Evolutionary conservation across 2,888 invertebrate species (phyloP).

Genomic region (Lepas anatifera): DNA sequence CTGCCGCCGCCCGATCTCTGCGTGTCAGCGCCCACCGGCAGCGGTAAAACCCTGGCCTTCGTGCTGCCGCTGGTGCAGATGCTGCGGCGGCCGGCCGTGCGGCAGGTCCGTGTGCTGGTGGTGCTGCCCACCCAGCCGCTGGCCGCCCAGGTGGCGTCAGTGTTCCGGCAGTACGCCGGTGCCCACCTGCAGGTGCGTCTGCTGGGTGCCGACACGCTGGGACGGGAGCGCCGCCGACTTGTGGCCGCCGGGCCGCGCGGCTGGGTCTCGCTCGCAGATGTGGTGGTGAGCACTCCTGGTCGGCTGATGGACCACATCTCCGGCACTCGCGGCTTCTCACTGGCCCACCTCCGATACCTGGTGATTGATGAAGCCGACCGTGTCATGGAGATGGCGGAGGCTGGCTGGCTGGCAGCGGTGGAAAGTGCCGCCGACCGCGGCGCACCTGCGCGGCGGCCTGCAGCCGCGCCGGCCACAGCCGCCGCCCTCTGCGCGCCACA

Average conservation of each 20-base stretch:
- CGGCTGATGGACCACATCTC: constrained; percentile 83
- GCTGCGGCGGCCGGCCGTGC: constrained; percentile 41
- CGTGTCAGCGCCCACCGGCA: constrained; percentile 93
- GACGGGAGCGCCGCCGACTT: background rate
- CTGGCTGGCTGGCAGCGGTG: constrained; percentile 77
- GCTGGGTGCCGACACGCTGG: constrained; percentile 1
- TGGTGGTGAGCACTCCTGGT: constrained; percentile 86
- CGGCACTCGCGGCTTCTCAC: constrained; percentile 61
- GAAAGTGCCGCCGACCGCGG: constrained; percentile 39
- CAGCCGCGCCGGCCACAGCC: background rate
- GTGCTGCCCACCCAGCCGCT: constrained; percentile 86
- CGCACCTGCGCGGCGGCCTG: background rate
- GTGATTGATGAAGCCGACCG: constrained; percentile 97
- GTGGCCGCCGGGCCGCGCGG: constrained; percentile 4
- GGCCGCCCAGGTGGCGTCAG: constrained; percentile 71
- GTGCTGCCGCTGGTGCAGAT: constrained; percentile 80
- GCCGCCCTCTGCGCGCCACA: constrained; percentile 30
- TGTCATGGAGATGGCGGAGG: constrained; percentile 56
- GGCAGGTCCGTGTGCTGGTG: constrained; percentile 66
- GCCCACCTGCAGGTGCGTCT: constrained; percentile 39
- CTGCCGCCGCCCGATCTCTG: constrained; percentile 78
- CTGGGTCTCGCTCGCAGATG: constrained; percentile 43
- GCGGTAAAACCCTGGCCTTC: constrained; percentile 92
- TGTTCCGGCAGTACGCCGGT: constrained; percentile 54
- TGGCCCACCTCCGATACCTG: constrained; percentile 54